Conservation (phyloP, 2,113 vertebrate species). For the Camarhynchus parvulus region DNA sequence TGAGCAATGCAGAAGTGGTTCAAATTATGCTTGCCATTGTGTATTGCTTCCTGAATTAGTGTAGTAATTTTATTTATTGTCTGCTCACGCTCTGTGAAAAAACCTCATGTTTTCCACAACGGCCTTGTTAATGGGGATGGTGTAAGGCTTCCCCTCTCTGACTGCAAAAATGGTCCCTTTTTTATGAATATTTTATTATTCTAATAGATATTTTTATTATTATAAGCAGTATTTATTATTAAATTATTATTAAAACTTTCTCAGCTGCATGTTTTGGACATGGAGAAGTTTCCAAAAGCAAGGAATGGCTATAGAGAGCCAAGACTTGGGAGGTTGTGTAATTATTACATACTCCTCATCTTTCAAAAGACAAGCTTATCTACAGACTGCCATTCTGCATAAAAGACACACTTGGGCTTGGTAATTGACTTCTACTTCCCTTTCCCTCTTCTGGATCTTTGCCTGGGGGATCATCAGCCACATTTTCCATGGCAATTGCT, state of each 20-base stretch:
- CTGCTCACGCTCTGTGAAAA: not conserved
- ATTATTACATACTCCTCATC: constrained; percentile 40
- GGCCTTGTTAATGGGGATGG: not conserved
- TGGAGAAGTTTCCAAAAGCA: constrained; percentile 27
- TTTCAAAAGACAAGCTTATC: constrained; percentile 47
- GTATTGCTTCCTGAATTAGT: constrained; percentile 48
- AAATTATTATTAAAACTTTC: constrained; percentile 32
- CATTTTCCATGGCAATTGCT: constrained; percentile 28
- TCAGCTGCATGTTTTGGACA: constrained; percentile 48
- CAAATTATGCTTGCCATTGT: constrained; percentile 38
- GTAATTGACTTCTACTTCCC: constrained; percentile 48
- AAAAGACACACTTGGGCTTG: constrained; percentile 17
- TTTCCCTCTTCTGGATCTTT: constrained; percentile 22
- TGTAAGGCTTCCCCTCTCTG: not conserved
- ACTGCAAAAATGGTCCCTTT: not conserved
- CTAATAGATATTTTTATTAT: not conserved
- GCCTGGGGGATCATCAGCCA: constrained; percentile 39
- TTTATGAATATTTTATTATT: constrained; percentile 23
- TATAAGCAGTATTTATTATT: not conserved
- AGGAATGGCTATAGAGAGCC: constrained; percentile 40
- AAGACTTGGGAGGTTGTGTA: constrained; percentile 39
- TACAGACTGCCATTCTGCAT: constrained; percentile 43
- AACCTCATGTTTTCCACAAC: not conserved
- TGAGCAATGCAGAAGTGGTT: constrained; percentile 33
- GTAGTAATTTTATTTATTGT: constrained; percentile 39